These are phyloP conservation scores for Dendrolimus kikuchii DNA, from an alignment of 1,140 invertebrate genomes.

Conservation along the genomic window DNA sequence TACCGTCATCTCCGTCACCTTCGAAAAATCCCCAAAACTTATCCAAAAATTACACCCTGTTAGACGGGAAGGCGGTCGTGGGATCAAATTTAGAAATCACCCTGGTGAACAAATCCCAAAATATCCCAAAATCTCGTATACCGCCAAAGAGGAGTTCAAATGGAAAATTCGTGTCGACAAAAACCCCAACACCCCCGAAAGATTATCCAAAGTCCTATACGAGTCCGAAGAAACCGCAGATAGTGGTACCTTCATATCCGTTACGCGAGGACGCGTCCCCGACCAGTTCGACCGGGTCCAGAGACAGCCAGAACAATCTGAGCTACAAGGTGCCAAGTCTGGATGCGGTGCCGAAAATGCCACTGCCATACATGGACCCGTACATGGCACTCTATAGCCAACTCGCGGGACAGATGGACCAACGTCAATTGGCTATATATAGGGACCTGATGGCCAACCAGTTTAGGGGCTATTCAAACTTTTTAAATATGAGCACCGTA, in stretches of 20 bases:
- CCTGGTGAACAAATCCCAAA: slow-evolving; percentile 64
- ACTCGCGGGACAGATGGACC: slow-evolving; percentile 46
- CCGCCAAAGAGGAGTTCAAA: slow-evolving; percentile 58
- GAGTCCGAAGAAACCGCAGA: slow-evolving; percentile 29
- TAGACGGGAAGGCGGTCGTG: slow-evolving; percentile 52
- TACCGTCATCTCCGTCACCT: slow-evolving; percentile 43
- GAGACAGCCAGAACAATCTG: slow-evolving; percentile 21
- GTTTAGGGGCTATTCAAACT: slow-evolving; percentile 36
- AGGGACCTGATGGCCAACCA: slow-evolving; percentile 45
- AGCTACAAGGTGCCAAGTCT: slow-evolving; percentile 31
- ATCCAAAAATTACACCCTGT: slow-evolving; percentile 48
- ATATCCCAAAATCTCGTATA: slow-evolving; percentile 31
- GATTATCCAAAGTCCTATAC: slow-evolving; percentile 28
- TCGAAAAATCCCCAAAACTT: slow-evolving; percentile 48
- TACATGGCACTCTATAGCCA: slow-evolving; percentile 61
- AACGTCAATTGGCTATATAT: slow-evolving; percentile 44
- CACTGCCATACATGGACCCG: slow-evolving; percentile 47
- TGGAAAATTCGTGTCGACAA: slow-evolving; percentile 59
- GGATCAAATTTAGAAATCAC: slow-evolving; percentile 77
- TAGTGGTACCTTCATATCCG: slow-evolving; percentile 49
- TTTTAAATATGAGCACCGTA: slow-evolving; percentile 32
- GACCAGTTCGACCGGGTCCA: slow-evolving; percentile 24
- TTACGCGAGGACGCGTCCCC: slow-evolving; percentile 37
- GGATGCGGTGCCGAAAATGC: slow-evolving; percentile 36
- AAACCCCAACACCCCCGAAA: slow-evolving; percentile 47